These are phyloP conservation scores for Drosophila antonietae DNA, from an alignment of 2,888 invertebrate species.

Conservation along the genomic window DNA sequence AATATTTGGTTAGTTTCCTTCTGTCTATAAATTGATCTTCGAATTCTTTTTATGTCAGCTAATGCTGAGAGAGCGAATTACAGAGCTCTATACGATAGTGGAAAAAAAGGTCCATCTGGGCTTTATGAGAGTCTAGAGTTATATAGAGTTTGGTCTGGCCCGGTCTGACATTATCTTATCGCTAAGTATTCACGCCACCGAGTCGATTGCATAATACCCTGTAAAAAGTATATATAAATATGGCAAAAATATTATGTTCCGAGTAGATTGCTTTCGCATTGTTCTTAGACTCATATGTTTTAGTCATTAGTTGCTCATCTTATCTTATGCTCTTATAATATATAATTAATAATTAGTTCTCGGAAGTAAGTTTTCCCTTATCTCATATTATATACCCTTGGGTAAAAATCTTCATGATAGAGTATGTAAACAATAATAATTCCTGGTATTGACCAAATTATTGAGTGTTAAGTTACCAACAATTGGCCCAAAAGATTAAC, in stretches of 20 bases:
- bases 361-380: background rate
- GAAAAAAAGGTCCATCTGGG: background rate
- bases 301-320: too few species aligned
- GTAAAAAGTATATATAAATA: background rate
- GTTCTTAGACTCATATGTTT: background rate
- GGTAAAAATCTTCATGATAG: background rate
- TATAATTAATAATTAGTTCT: background rate
- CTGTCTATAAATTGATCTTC: constrained; percentile 40
- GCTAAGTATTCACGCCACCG: background rate
- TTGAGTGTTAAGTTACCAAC: constrained; percentile 13
- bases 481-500: constrained; percentile 38
- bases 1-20: constrained; percentile 11
- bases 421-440: constrained; percentile 12
- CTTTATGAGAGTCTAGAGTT: background rate
- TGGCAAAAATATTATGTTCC: background rate
- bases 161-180: constrained; percentile 47
- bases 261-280: background rate
- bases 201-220: constrained; percentile 27
- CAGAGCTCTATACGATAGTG: background rate
- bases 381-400: constrained; percentile 1
- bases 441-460: constrained; percentile 23
- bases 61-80: constrained; percentile 31
- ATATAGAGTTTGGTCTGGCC: constrained; percentile 26
- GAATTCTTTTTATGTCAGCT: constrained; percentile 20
- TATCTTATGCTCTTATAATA: too few species aligned